Conservation (phyloP, 2,888 invertebrate species). For the Drosophila anomalata region DNA sequence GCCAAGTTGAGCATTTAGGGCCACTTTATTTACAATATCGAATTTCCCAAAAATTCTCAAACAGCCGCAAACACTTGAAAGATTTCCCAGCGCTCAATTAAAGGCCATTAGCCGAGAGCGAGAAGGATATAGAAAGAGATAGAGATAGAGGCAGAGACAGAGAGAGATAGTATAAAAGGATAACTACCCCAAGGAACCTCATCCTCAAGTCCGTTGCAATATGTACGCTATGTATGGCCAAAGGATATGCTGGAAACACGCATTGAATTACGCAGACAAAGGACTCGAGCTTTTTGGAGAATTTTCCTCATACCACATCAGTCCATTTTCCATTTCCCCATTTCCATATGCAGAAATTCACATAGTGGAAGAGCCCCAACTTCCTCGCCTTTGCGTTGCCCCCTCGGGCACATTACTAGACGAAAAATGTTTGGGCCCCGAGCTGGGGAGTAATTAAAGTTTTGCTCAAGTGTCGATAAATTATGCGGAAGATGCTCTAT, state of each 20-base stretch:
- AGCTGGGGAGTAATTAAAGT: constrained; percentile 75
- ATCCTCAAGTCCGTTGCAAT: constrained; percentile 10
- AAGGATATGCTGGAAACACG: constrained; percentile 67
- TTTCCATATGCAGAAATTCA: constrained; percentile 73
- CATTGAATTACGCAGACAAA: constrained; percentile 72
- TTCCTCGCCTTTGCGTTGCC: not conserved
- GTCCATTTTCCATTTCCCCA: constrained; percentile 33
- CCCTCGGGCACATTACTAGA: constrained; percentile 46
- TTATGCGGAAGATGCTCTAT: constrained; percentile 73
- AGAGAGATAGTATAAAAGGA: not conserved
- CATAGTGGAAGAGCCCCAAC: constrained; percentile 37
- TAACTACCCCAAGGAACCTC: constrained; percentile 7
- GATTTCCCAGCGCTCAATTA: constrained; percentile 78
- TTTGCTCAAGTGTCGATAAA: constrained; percentile 79
- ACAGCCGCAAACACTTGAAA: constrained; percentile 78
- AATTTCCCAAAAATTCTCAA: constrained; percentile 63
- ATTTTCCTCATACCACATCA: not conserved
- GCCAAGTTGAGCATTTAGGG: constrained; percentile 37
- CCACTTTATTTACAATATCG: constrained; percentile 73
- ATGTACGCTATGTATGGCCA: constrained; percentile 61
- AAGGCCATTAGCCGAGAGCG: constrained; percentile 68
- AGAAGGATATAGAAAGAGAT: not conserved
- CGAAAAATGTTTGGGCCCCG: constrained; percentile 38
- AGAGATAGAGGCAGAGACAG: not conserved
- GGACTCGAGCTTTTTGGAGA: constrained; percentile 49